Conservation (phyloP, 2,797 vertebrate species). For the Gambelia wislizenii region DNA sequence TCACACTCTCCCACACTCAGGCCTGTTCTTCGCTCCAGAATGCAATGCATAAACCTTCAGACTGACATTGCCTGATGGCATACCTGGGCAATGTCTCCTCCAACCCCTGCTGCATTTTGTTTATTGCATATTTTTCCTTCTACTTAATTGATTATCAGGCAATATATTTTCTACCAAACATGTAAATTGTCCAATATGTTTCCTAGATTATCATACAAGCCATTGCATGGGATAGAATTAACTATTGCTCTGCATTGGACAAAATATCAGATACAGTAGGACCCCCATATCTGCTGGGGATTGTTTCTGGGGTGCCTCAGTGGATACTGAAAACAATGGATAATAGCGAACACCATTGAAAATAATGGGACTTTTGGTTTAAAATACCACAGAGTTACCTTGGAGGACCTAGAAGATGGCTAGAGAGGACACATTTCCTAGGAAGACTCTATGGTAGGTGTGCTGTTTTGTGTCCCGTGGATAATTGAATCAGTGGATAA, state of each 20-base stretch:
- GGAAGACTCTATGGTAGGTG: no score
- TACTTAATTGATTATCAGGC: not conserved
- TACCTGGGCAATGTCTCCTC: not conserved
- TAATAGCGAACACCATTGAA: no score
- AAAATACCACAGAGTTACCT: no score
- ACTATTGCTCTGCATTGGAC: not conserved
- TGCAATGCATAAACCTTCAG: slow-evolving; percentile 19
- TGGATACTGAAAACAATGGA: no score
- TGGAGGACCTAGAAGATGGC: no score
- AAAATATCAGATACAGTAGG: not conserved
- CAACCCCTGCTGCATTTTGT: not conserved
- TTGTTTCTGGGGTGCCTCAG: no score
- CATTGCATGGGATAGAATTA: not conserved
- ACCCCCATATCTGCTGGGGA: no score
- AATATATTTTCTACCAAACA: not conserved
- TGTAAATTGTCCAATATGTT: not conserved
- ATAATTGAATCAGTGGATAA: no score
- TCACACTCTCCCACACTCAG: slow-evolving; percentile 2
- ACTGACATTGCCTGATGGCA: slow-evolving; percentile 1
- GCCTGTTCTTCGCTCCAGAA: slow-evolving; percentile 39
- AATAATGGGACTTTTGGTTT: no score
- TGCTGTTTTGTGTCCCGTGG: no score
- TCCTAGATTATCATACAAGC: not conserved
- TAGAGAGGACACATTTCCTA: no score
- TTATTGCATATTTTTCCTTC: not conserved